These are phyloP conservation scores for Poecilia latipinna DNA, from an alignment of 2,113 vertebrate species.

Conservation along the genomic window DNA sequence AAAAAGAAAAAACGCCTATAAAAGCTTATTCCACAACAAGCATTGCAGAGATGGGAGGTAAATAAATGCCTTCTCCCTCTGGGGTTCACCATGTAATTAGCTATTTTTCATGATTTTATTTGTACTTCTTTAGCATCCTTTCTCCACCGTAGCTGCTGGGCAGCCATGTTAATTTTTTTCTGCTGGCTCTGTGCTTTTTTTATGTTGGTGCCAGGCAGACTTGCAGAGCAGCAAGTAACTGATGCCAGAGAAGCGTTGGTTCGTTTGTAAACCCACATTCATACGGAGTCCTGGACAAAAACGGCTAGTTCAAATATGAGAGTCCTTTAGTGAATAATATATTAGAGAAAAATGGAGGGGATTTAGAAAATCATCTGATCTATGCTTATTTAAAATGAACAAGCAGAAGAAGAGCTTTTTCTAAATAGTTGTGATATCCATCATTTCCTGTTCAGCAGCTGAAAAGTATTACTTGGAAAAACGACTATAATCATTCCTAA, in stretches of 20 bases:
- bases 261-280: slow-evolving; percentile 55
- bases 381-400: background rate
- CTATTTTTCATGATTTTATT: slow-evolving; percentile 25
- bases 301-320: slow-evolving; percentile 4
- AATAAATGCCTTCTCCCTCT: slow-evolving; percentile 26
- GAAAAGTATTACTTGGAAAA: background rate
- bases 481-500: background rate
- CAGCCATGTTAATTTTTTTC: slow-evolving; percentile 40
- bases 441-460: background rate
- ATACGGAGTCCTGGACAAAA: slow-evolving; percentile 24
- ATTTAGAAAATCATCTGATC: background rate
- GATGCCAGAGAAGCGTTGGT: slow-evolving; percentile 51
- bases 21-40: slow-evolving; percentile 14
- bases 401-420: background rate
- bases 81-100: slow-evolving; percentile 1
- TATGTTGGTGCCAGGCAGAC: slow-evolving; percentile 27
- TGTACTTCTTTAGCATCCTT: background rate
- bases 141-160: slow-evolving; percentile 28
- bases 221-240: slow-evolving; percentile 29
- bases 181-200: slow-evolving; percentile 31
- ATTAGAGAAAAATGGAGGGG: no score
- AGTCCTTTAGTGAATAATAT: slow-evolving; percentile 2
- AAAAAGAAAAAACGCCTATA: slow-evolving; percentile 4
- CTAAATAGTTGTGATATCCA: background rate
- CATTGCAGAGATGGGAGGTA: slow-evolving; percentile 9